phyloP scores from a whole-genome alignment of 2,888 invertebrate species.

The Gonocerus acuteangulatus region DNA sequence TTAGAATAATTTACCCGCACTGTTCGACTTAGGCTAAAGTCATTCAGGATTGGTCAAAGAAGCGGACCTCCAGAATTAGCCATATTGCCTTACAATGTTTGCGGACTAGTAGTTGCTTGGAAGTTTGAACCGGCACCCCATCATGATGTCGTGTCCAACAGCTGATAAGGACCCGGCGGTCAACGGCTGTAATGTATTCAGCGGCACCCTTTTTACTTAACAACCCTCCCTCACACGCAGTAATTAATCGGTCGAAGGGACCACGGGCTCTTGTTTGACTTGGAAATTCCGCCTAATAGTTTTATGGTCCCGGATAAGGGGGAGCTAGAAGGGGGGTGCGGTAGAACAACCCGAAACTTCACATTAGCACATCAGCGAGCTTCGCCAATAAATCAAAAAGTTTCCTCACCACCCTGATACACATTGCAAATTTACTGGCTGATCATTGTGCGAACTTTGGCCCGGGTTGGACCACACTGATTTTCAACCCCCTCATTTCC shows the following conservation, averaged over 20 bases:
- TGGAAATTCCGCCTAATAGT: constrained; percentile 18
- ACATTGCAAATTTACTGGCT: constrained; percentile 20
- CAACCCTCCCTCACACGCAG: background rate
- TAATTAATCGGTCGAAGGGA: background rate
- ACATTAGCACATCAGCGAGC: background rate
- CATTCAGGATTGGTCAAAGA: too few species aligned
- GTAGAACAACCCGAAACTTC: background rate
- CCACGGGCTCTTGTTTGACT: constrained; percentile 7
- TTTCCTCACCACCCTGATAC: constrained; percentile 6
- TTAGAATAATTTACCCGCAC: too few species aligned
- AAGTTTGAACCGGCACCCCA: too few species aligned
- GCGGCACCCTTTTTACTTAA: background rate
- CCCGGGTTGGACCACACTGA: background rate
- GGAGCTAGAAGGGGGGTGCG: too few species aligned
- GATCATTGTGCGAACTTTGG: constrained; percentile 11
- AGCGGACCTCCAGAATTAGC: too few species aligned
- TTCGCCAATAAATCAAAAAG: constrained; percentile 8
- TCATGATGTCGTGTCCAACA: too few species aligned
- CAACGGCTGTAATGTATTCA: background rate
- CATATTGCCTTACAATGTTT: too few species aligned
- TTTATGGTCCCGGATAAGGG: background rate
- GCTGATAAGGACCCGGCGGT: too few species aligned
- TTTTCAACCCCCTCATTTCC: background rate
- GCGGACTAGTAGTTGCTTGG: too few species aligned
- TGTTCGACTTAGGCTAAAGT: too few species aligned